phyloP scores from a whole-genome alignment of 1,140 invertebrate genomes.

The Zaprionus lachaisei region DNA sequence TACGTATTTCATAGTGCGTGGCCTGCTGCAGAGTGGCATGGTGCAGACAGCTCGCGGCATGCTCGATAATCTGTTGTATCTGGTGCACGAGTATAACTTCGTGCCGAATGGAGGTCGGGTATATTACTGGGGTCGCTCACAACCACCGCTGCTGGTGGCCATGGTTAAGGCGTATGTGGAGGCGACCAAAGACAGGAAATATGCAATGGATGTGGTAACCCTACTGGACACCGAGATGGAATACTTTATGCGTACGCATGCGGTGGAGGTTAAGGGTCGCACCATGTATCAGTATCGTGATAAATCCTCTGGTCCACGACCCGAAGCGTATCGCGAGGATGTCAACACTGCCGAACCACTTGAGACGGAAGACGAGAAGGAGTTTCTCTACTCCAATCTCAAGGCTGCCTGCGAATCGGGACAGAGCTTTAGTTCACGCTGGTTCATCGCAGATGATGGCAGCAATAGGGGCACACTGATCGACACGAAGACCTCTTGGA shows the following conservation, averaged over 20 bases:
- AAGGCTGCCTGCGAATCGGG: conserved; percentile 96
- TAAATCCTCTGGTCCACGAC: conserved; percentile 90
- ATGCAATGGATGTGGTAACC: conserved; percentile 88
- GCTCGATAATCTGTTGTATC: conserved; percentile 91
- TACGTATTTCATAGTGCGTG: conserved; percentile 96
- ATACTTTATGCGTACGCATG: conserved; percentile 90
- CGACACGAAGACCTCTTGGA: conserved; percentile 90
- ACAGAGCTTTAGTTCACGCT: conserved; percentile 97
- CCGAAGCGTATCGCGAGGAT: conserved; percentile 94
- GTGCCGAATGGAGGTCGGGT: conserved; percentile 95
- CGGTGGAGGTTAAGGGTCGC: conserved; percentile 88
- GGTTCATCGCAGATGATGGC: conserved; percentile 89
- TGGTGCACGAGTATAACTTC: conserved; percentile 91
- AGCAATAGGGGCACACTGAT: conserved; percentile 90
- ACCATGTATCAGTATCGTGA: conserved; percentile 90
- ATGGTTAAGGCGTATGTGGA: conserved; percentile 94
- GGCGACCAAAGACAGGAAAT: conserved; percentile 89
- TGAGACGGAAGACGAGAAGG: conserved; percentile 87
- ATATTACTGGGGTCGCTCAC: conserved; percentile 92
- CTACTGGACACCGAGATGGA: conserved; percentile 92
- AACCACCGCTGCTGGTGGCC: conserved; percentile 93
- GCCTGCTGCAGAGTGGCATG: conserved; percentile 94
- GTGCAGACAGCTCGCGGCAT: conserved; percentile 91
- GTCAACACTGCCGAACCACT: conserved; percentile 86
- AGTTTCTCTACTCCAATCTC: conserved; percentile 91